Conservation (phyloP, 2,797 vertebrate species). For the Hyperoplus lanceolatus region DNA sequence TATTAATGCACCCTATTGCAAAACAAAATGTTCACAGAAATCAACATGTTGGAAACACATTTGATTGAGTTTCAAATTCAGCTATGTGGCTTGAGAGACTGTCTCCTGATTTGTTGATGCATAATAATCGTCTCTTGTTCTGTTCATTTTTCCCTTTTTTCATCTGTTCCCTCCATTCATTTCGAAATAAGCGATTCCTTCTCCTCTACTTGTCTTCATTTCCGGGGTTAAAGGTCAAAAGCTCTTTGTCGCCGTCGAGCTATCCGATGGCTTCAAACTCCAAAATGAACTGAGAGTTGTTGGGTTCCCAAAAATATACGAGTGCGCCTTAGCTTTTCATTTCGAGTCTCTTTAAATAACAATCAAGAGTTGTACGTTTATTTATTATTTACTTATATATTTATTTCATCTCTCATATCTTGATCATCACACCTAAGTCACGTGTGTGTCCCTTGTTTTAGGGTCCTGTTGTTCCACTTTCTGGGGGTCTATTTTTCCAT, state of each 20-base stretch:
- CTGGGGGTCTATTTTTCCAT: slow-evolving; percentile 42
- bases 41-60: background rate
- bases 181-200: background rate
- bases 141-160: background rate
- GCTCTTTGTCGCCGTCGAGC: slow-evolving; percentile 12
- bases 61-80: slow-evolving; percentile 9
- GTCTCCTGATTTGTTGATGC: background rate
- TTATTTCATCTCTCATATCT: slow-evolving; percentile 69
- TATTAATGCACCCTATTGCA: slow-evolving; percentile 9
- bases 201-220: too few species aligned
- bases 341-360: slow-evolving; percentile 78
- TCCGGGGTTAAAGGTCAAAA: slow-evolving; percentile 39
- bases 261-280: slow-evolving; percentile 29
- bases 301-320: background rate
- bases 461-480: slow-evolving; percentile 37
- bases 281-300: slow-evolving; percentile 20
- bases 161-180: background rate
- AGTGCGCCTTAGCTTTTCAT: slow-evolving; percentile 41
- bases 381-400: slow-evolving; percentile 83
- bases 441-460: slow-evolving; percentile 28
- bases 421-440: slow-evolving; percentile 30
- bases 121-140: background rate
- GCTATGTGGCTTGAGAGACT: background rate
- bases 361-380: slow-evolving; percentile 71
- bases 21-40: slow-evolving; percentile 1